Evolutionary conservation across 2,888 invertebrate species (phyloP), one percentile per base, ranked within the genome.

Genomic region (Tetheella fluctuosa): DNA sequence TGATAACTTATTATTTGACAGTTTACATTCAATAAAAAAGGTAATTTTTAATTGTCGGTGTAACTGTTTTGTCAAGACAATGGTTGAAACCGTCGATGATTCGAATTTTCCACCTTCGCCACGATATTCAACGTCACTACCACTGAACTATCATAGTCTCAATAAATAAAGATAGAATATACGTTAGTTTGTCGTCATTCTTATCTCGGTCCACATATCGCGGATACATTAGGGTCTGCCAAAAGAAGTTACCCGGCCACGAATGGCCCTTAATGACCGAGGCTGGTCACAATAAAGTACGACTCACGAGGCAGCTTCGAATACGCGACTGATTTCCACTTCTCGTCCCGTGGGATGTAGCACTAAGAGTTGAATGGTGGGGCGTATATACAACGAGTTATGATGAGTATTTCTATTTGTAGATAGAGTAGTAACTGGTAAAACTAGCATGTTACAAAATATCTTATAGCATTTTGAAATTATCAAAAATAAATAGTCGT

Each of bases 231-330:
- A 79, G 65, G 71, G 73, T 69, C 72, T 65, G 70, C 67, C 76
- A 77, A 76, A 80, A 83, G 81, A 83, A 85, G 83, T 86, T 83
- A 76, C 69, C 65, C 61, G 63, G 65, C 81, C 82, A 71, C 86
- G 84, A 90, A 90, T 89, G 83, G 84, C 67, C 80, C 83, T 74
- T 91, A 91, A 91, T 89, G 90, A 90, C 83, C 78, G 70, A 71
- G 76, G 71, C 75, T 77, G 82, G 81, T 74, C 80, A 83, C 85
- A 83, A 83, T 84, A 84, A 85, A 78, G 70, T 78, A 81, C 70
- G 76, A 71, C 78, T 68, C 76, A 64, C 65, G 79, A 77, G 76
- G 72, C 68, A 63, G 65, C 59, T 58, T 64, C 73, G 72, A 82
- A 83, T 82, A 73, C 69, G 73, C 74, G 81, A 77, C 85, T 86